These are phyloP conservation scores for Epizoanthus stellaris DNA, from an alignment of 92 coral and sea anemone species.

Conservation along the genomic window DNA sequence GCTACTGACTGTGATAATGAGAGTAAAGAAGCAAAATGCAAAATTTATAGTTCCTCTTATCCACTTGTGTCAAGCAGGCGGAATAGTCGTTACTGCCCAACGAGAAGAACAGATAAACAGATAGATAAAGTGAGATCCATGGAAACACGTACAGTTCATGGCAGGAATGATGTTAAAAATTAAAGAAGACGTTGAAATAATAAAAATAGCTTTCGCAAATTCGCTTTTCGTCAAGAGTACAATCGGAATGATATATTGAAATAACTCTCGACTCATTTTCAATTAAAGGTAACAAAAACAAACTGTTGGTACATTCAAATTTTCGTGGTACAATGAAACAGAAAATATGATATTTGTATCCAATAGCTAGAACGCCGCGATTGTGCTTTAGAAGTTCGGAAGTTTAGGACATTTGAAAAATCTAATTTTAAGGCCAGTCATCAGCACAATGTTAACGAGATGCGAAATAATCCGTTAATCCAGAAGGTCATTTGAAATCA, in stretches of 20 bases:
- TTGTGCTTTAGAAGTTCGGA: too few relatives aligned
- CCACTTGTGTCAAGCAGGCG: slow-evolving; percentile 12
- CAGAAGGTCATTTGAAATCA: too few relatives aligned
- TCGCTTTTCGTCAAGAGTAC: background rate
- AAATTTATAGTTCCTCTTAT: background rate
- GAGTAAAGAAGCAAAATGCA: background rate
- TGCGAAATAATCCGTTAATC: too few relatives aligned
- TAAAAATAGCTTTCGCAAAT: background rate
- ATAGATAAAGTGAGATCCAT: slow-evolving; percentile 14
- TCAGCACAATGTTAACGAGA: too few relatives aligned
- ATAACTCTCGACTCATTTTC: background rate
- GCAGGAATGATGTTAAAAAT: slow-evolving; percentile 37
- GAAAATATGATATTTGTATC: too few relatives aligned
- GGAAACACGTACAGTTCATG: slow-evolving; percentile 10
- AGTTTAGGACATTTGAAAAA: too few relatives aligned
- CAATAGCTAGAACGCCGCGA: too few relatives aligned
- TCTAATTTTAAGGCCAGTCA: too few relatives aligned
- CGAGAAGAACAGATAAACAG: background rate
- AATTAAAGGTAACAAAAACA: too few relatives aligned
- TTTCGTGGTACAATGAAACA: too few relatives aligned
- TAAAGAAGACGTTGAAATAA: slow-evolving; percentile 24
- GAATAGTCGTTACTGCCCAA: background rate
- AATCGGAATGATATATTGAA: background rate
- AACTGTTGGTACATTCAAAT: too few relatives aligned
- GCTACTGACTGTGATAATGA: background rate